These are phyloP conservation scores for Cyphomyrus plagiostoma DNA, from an alignment of 2,113 vertebrate species.

Conservation along the genomic window DNA sequence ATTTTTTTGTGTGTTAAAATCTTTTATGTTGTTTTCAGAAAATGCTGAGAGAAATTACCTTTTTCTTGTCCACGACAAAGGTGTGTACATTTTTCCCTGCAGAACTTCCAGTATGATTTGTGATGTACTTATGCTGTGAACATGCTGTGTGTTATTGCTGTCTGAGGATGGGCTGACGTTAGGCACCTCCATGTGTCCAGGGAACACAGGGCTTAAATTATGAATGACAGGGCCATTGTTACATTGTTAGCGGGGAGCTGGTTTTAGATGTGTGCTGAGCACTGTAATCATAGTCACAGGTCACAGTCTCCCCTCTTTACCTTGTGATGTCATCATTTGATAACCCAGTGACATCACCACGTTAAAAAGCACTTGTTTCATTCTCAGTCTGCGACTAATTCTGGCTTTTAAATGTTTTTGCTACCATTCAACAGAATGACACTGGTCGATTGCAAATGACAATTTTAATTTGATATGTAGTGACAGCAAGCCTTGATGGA, in stretches of 20 bases:
- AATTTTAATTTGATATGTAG: neutral
- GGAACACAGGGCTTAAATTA: neutral
- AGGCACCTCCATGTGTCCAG: neutral
- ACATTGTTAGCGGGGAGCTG: neutral
- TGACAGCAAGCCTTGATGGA: neutral
- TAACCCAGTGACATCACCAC: neutral
- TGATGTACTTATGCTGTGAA: neutral
- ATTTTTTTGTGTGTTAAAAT: conserved; percentile 2
- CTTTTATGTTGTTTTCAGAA: conserved; percentile 9
- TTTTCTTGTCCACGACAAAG: conserved; percentile 16
- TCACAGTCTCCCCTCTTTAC: neutral
- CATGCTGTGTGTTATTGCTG: neutral
- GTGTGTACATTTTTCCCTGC: conserved; percentile 7
- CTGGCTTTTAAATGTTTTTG: neutral
- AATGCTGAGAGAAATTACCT: conserved; percentile 20
- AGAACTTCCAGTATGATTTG: neutral
- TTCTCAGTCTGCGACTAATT: neutral
- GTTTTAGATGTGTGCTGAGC: neutral
- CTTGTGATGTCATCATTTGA: neutral
- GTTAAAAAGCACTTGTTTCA: neutral
- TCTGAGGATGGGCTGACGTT: neutral
- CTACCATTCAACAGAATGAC: neutral
- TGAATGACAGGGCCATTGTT: neutral
- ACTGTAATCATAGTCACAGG: neutral
- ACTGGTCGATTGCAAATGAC: neutral